These are phyloP conservation scores for Chrysina gloriosa DNA, from an alignment of 2,888 invertebrate species.

Conservation along the genomic window DNA sequence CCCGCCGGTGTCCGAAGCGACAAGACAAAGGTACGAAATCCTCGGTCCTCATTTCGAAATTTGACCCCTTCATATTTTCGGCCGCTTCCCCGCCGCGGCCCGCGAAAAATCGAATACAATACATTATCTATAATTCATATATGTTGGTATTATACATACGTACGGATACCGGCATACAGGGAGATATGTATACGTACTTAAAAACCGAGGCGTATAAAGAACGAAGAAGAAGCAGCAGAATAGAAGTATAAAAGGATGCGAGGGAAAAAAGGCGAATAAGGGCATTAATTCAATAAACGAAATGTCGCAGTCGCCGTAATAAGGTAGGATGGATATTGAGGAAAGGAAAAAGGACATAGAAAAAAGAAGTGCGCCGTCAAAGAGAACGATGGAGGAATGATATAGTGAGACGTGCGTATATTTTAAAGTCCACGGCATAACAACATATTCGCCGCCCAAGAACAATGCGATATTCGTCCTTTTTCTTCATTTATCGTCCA, in stretches of 20 bases:
- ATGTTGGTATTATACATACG: slow-evolving; percentile 25
- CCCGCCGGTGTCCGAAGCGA: slow-evolving; percentile 3
- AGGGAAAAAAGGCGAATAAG: slow-evolving; percentile 25
- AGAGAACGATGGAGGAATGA: slow-evolving; percentile 37
- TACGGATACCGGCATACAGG: not conserved
- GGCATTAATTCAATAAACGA: slow-evolving; percentile 35
- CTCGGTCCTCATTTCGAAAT: slow-evolving; percentile 53
- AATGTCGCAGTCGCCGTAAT: slow-evolving; percentile 29
- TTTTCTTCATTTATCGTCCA: slow-evolving; percentile 13
- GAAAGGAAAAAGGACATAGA: not conserved
- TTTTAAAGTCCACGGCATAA: slow-evolving; percentile 49
- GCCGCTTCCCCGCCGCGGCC: slow-evolving; percentile 40
- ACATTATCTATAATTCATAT: slow-evolving; percentile 64
- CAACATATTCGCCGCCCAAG: slow-evolving; percentile 62
- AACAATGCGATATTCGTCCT: slow-evolving; percentile 52
- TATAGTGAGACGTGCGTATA: slow-evolving; percentile 42
- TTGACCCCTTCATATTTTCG: slow-evolving; percentile 43
- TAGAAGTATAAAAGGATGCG: slow-evolving; percentile 17
- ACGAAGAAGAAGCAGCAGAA: slow-evolving; percentile 20
- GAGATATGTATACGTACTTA: slow-evolving; percentile 21
- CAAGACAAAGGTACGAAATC: slow-evolving; percentile 55
- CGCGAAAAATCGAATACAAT: slow-evolving; percentile 58
- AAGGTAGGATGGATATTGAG: slow-evolving; percentile 31
- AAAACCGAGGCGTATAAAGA: slow-evolving; percentile 20
- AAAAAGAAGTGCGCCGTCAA: slow-evolving; percentile 19